phyloP scores from a whole-genome alignment of 1,140 invertebrate genomes.

The Drosophila yakuba region DNA sequence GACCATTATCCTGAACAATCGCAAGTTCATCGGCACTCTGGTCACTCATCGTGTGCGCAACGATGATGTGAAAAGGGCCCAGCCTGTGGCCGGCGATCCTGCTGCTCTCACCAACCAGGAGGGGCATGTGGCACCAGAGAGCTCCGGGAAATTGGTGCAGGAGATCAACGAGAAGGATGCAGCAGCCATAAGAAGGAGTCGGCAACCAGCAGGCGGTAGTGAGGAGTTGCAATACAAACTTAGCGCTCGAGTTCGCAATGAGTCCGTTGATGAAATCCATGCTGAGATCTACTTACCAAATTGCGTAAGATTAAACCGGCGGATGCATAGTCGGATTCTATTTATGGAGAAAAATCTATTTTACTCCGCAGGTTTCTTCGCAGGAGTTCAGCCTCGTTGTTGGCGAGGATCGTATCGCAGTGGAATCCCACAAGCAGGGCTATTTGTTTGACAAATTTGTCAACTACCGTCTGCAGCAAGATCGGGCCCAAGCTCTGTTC shows the following conservation, averaged over 20 bases:
- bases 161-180: slow-evolving; percentile 80
- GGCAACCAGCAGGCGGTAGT: not conserved
- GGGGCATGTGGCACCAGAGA: not conserved
- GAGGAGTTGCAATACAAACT: slow-evolving; percentile 82
- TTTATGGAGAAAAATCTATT: slow-evolving; percentile 14
- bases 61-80: slow-evolving; percentile 85
- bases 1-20: slow-evolving; percentile 87
- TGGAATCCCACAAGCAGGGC: slow-evolving; percentile 87
- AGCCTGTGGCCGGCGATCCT: slow-evolving; percentile 67
- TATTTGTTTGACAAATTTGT: slow-evolving; percentile 89
- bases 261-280: slow-evolving; percentile 74
- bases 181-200: slow-evolving; percentile 20
- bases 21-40: slow-evolving; percentile 89
- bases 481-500: slow-evolving; percentile 87
- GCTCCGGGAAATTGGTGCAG: slow-evolving; percentile 44
- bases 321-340: not conserved
- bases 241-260: slow-evolving; percentile 75
- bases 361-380: slow-evolving; percentile 85
- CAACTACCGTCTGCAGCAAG: slow-evolving; percentile 87
- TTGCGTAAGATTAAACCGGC: slow-evolving; percentile 49
- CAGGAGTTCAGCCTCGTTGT: slow-evolving; percentile 88
- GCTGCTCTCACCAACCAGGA: not conserved
- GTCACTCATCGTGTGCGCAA: slow-evolving; percentile 90
- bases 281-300: slow-evolving; percentile 86
- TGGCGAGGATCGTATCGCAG: slow-evolving; percentile 89